These are phyloP conservation scores for Cephus rjabovi DNA, from an alignment of 2,888 invertebrate genomes.

Conservation along the genomic window DNA sequence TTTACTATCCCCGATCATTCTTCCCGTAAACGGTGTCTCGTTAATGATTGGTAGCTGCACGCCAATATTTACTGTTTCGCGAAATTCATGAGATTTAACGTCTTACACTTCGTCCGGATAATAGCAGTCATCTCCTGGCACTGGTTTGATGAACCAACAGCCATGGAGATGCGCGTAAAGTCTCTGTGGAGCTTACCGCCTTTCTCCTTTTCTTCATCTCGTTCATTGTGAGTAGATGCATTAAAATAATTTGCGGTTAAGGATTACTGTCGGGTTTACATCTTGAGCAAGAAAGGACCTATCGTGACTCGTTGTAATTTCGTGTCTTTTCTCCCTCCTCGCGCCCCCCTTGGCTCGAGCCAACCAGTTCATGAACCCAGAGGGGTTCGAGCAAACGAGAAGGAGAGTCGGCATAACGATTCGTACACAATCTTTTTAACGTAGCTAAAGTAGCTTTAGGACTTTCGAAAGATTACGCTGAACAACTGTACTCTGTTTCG, in stretches of 20 bases:
- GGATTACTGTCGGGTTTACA: constrained; percentile 12
- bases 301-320: constrained; percentile 16
- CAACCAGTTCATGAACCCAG: background rate
- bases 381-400: background rate
- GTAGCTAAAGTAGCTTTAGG: background rate
- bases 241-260: constrained; percentile 24
- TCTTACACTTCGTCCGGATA: constrained; percentile 13
- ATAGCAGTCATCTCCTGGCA: background rate
- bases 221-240: background rate
- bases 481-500: background rate
- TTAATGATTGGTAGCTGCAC: background rate
- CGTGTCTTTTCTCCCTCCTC: constrained; percentile 20
- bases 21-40: background rate
- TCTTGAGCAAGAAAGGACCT: constrained; percentile 3
- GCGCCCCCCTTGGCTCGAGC: constrained; percentile 11
- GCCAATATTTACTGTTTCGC: constrained; percentile 20
- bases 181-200: background rate
- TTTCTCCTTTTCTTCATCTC: background rate
- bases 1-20: background rate
- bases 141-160: background rate
- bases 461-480: background rate
- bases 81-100: constrained; percentile 24
- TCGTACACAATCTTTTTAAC: background rate
- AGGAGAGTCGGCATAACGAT: background rate
- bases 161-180: background rate